These are phyloP conservation scores for Beris chalybata DNA, from an alignment of 2,888 invertebrate genomes.

Conservation along the genomic window DNA sequence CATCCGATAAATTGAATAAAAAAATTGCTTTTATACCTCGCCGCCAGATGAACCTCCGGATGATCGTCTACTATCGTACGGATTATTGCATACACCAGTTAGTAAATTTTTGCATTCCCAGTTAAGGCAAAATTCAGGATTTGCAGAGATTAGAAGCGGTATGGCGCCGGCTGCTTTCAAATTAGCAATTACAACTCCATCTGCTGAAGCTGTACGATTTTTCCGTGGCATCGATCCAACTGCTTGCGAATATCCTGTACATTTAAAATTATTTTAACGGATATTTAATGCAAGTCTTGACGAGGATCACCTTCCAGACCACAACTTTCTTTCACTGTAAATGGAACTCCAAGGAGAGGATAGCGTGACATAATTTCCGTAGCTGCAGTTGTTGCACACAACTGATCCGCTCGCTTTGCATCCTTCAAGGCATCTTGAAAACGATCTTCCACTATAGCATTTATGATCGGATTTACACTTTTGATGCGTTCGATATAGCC, in stretches of 20 bases:
- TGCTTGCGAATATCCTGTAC: slow-evolving; percentile 66
- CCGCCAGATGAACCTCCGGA: slow-evolving; percentile 90
- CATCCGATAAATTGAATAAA: no score
- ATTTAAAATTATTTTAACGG: no score
- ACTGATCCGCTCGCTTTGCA: slow-evolving; percentile 63
- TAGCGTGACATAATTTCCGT: slow-evolving; percentile 56
- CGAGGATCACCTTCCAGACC: slow-evolving; percentile 64
- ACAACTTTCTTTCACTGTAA: slow-evolving; percentile 81
- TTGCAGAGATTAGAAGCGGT: slow-evolving; percentile 79
- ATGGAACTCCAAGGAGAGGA: slow-evolving; percentile 79
- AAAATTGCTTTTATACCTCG: slow-evolving; percentile 62
- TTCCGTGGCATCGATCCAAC: slow-evolving; percentile 65
- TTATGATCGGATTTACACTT: slow-evolving; percentile 67
- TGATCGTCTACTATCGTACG: slow-evolving; percentile 73
- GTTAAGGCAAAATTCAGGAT: slow-evolving; percentile 86
- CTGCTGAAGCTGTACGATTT: slow-evolving; percentile 60
- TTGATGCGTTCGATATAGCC: slow-evolving; percentile 67
- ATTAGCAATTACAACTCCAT: slow-evolving; percentile 68
- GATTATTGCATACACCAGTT: slow-evolving; percentile 79
- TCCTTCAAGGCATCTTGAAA: slow-evolving; percentile 64
- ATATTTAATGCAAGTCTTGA: no score
- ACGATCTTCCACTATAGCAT: slow-evolving; percentile 70
- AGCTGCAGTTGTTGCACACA: slow-evolving; percentile 43
- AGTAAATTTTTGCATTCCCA: slow-evolving; percentile 82
- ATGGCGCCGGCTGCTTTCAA: slow-evolving; percentile 75